Conservation (phyloP, 92 coral and sea anemone species). For the Porites divaricata region DNA sequence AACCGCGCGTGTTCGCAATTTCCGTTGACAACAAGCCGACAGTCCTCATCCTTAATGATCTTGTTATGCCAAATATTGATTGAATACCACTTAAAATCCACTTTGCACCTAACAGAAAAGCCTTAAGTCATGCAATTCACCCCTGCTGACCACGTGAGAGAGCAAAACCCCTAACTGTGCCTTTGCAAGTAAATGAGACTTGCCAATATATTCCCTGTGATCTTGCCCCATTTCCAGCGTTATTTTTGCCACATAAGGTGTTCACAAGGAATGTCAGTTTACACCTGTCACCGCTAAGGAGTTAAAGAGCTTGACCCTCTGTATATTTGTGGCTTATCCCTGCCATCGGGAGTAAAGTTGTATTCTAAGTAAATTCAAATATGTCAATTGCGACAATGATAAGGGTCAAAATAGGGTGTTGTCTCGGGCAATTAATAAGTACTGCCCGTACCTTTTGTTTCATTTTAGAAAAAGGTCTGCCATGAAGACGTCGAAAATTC, state of each 20-base stretch:
- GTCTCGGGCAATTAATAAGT: background rate
- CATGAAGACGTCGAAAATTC: background rate
- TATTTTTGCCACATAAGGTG: background rate
- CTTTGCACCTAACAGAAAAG: background rate
- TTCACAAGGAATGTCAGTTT: background rate
- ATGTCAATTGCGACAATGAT: constrained; percentile 15
- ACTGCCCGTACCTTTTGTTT: background rate
- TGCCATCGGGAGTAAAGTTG: constrained; percentile 12
- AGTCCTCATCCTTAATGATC: constrained; percentile 3
- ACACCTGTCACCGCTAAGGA: constrained; percentile 1
- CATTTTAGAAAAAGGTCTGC: background rate
- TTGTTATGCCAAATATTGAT: constrained; percentile 13
- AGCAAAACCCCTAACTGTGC: background rate
- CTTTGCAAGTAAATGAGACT: background rate
- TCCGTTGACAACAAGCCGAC: constrained; percentile 17
- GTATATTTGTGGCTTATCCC: background rate
- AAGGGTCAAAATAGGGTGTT: background rate
- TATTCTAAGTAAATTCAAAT: constrained; percentile 10
- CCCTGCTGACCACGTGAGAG: background rate
- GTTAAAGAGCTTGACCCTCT: background rate
- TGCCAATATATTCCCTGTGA: background rate
- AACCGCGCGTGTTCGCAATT: constrained; percentile 16
- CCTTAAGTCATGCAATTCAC: constrained; percentile 17
- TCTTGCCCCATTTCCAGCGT: background rate
- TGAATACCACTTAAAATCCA: constrained; percentile 9